Conservation (phyloP, 2,797 vertebrate species). For the Ciconia nigra region DNA sequence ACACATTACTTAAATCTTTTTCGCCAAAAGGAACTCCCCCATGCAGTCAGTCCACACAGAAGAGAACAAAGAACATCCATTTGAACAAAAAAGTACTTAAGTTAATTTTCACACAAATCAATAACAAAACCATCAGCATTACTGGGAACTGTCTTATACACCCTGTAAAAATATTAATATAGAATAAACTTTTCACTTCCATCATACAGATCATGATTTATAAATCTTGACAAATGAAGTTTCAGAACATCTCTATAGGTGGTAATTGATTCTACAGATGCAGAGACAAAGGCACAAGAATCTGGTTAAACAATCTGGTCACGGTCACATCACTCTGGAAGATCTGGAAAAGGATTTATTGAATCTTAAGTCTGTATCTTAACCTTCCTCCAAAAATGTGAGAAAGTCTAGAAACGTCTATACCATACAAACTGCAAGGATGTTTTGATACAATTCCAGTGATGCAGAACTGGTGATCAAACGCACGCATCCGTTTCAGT, state of each 20-base stretch:
- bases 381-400: neutral
- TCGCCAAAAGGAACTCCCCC: conserved; percentile 16
- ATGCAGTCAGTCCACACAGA: conserved; percentile 21
- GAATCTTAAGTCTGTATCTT: neutral
- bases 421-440: neutral
- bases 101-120: conserved; percentile 33
- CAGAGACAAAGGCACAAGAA: conserved; percentile 65
- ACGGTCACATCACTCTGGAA: conserved; percentile 50
- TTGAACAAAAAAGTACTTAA: conserved; percentile 35
- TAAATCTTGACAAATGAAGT: conserved; percentile 27
- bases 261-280: conserved; percentile 33
- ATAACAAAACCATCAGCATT: conserved; percentile 37
- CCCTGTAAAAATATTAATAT: conserved; percentile 56
- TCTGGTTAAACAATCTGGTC: conserved; percentile 40
- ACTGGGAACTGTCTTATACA: conserved; percentile 41
- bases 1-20: conserved; percentile 21
- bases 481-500: neutral
- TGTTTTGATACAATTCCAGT: neutral
- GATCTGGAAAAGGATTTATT: conserved; percentile 39
- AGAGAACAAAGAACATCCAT: conserved; percentile 44
- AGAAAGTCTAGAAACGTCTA: neutral
- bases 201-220: conserved; percentile 41
- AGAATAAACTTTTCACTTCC: conserved; percentile 57
- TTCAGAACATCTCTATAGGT: conserved; percentile 34
- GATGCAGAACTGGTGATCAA: neutral